Evolutionary conservation across 2,113 vertebrate species (phyloP).

Genomic region (Tretioscincus oriximinensis): DNA sequence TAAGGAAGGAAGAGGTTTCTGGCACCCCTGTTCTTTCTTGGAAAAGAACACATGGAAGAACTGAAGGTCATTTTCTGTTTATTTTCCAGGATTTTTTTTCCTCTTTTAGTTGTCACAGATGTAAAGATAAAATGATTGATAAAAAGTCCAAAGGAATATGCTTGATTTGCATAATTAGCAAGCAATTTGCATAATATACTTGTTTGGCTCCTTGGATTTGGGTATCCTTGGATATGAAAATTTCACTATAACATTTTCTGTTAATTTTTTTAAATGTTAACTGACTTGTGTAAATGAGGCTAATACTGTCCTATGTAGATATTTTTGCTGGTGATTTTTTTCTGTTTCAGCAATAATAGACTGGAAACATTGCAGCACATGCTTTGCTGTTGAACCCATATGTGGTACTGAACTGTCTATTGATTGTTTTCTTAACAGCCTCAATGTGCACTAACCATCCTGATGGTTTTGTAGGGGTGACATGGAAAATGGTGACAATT

Average conservation of each 20-base stretch:
- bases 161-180: not conserved
- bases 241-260: not conserved
- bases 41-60: not conserved
- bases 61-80: not conserved
- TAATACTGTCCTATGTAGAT: not conserved
- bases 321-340: not conserved
- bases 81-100: not conserved
- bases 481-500: not conserved
- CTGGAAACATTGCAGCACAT: conserved; percentile 19
- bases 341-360: conserved; percentile 22
- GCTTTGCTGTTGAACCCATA: not conserved
- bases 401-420: conserved; percentile 22
- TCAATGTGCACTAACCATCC: not conserved
- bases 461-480: not conserved
- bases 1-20: too few relatives aligned
- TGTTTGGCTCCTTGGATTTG: not conserved
- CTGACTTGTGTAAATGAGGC: conserved; percentile 17
- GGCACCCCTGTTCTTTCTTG: too few relatives aligned
- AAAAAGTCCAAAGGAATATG: not conserved
- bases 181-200: not conserved
- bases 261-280: not conserved
- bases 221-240: not conserved
- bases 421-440: conserved; percentile 31
- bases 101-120: too few relatives aligned
- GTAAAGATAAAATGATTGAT: too few relatives aligned